A percentile compares a stretch with the other conserved stretches of the same genome.
phyloP scores from a whole-genome alignment of 2,113 vertebrate genomes.

The Pantherophis guttatus region DNA sequence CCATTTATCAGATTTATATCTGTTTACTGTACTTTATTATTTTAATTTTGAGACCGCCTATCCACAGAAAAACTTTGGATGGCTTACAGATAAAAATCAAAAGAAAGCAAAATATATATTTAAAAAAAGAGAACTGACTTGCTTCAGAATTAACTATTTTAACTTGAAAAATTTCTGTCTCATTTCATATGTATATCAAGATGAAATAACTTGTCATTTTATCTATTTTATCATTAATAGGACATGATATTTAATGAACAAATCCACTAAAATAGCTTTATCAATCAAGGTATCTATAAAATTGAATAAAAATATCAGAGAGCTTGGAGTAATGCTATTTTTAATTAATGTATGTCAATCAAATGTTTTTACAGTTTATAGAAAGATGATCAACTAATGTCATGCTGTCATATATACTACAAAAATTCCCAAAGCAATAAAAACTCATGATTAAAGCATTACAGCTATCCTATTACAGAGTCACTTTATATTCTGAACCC shows the following conservation, averaged over 20 bases:
- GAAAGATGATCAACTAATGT: background rate
- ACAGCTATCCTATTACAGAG: background rate
- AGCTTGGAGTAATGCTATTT: background rate
- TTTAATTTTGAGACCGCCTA: background rate
- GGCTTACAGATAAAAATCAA: background rate
- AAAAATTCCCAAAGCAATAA: background rate
- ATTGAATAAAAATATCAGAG: constrained; percentile 43
- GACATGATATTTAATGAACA: background rate
- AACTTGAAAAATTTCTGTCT: background rate
- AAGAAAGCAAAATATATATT: background rate
- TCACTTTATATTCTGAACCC: background rate
- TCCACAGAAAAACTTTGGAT: background rate
- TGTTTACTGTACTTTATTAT: background rate
- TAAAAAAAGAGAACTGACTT: background rate
- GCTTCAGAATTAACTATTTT: background rate
- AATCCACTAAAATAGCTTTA: constrained; percentile 3
- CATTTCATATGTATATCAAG: background rate
- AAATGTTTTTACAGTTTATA: background rate
- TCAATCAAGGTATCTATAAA: background rate
- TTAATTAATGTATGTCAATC: constrained; percentile 5
- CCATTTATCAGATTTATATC: background rate
- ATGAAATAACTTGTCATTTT: background rate
- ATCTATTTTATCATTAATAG: background rate
- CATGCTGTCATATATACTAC: fast-evolving
- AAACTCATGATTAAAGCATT: background rate